phyloP scores from a whole-genome alignment of 2,888 invertebrate species.

The Melinaea menophilus region DNA sequence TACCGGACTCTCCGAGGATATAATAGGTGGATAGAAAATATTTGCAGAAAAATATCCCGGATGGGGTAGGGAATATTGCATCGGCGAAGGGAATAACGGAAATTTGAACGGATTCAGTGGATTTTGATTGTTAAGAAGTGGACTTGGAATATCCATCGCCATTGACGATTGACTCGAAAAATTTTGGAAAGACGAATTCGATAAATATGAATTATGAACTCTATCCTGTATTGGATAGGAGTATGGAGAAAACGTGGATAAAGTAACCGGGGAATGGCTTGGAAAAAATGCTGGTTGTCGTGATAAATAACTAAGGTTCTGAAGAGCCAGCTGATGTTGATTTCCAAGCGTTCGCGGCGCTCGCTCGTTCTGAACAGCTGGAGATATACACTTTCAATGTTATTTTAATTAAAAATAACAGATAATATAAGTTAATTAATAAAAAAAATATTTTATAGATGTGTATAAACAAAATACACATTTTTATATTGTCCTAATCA shows the following conservation, averaged over 20 bases:
- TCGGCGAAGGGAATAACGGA: constrained; percentile 57
- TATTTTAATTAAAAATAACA: too few relatives aligned
- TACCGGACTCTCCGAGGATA: constrained; percentile 48
- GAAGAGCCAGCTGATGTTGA: constrained; percentile 66
- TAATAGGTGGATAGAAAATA: constrained; percentile 61
- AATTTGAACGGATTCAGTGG: constrained; percentile 61
- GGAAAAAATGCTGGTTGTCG: constrained; percentile 51
- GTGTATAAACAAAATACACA: neutral
- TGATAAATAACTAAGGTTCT: constrained; percentile 66
- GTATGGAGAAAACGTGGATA: constrained; percentile 52
- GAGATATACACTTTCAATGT: neutral
- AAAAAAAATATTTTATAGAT: neutral
- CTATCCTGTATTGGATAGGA: constrained; percentile 48
- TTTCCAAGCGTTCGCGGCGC: constrained; percentile 81
- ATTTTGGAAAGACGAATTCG: constrained; percentile 52
- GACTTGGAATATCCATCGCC: constrained; percentile 43
- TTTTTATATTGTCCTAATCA: neutral
- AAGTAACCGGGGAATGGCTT: constrained; percentile 43
- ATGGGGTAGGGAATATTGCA: constrained; percentile 61
- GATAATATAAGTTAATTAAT: too few relatives aligned
- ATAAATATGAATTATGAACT: constrained; percentile 48
- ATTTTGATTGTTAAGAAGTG: constrained; percentile 44
- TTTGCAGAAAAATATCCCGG: constrained; percentile 67
- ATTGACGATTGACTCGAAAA: constrained; percentile 50
- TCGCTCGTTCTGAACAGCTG: constrained; percentile 95